phyloP scores from a whole-genome alignment of 1,140 invertebrate species.

The Drosophila serrata region DNA sequence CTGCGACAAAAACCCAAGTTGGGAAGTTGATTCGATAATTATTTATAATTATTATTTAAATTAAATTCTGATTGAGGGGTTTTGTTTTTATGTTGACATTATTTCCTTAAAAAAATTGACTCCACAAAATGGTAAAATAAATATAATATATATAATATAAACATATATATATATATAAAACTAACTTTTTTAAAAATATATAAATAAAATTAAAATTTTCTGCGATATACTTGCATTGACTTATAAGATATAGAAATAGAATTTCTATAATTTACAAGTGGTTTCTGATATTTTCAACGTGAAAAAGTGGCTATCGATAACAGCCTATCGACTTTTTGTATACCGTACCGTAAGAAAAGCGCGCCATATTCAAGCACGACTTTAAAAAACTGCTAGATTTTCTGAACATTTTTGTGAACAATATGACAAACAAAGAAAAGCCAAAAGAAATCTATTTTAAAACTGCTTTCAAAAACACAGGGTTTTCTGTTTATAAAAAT shows the following conservation, averaged over 20 bases:
- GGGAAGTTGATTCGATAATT: neutral
- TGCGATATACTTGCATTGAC: neutral
- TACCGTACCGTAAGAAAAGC: slow-evolving; percentile 10
- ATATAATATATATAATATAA: too few relatives aligned
- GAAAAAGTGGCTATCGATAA: neutral
- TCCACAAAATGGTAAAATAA: too few relatives aligned
- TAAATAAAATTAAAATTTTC: too few relatives aligned
- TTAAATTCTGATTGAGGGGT: too few relatives aligned
- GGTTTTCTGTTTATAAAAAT: slow-evolving; percentile 4
- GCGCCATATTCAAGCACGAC: slow-evolving; percentile 22
- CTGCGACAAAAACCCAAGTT: neutral
- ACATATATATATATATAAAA: neutral
- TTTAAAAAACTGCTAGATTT: slow-evolving; percentile 5
- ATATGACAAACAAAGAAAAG: neutral
- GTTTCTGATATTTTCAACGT: neutral
- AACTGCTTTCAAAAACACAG: neutral
- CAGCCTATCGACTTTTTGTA: neutral
- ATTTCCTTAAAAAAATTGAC: too few relatives aligned
- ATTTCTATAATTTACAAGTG: neutral
- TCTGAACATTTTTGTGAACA: neutral
- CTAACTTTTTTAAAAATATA: neutral
- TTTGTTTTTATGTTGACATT: neutral
- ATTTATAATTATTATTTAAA: too few relatives aligned
- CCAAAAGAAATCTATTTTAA: neutral
- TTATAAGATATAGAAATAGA: too few relatives aligned